Conservation (phyloP, 2,113 vertebrate species). For the Marmota flaviventris region DNA sequence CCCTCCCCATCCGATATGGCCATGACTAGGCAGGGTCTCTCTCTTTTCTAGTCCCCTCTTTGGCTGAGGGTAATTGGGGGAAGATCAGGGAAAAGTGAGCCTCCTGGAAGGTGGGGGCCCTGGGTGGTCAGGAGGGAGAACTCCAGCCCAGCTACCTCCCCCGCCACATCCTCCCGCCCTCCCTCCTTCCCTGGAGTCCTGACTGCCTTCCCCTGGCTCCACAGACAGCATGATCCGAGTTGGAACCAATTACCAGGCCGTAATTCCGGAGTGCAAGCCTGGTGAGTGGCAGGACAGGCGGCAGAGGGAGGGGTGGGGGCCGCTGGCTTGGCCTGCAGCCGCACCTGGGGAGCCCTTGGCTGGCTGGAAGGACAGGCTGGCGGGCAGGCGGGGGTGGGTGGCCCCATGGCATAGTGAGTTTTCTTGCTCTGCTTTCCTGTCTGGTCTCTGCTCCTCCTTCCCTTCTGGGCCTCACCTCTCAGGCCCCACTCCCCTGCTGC, state of each 20-base stretch:
- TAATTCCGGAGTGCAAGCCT: conserved; percentile 96
- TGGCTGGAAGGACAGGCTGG: conserved; percentile 30
- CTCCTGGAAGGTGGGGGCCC: conserved; percentile 35
- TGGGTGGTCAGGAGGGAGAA: conserved; percentile 68
- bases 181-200: conserved; percentile 60
- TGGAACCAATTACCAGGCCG: conserved; percentile 95
- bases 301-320: conserved; percentile 7
- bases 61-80: conserved; percentile 1
- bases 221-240: conserved; percentile 97
- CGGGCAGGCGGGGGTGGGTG: neutral
- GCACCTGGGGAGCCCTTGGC: conserved; percentile 75
- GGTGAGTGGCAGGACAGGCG: conserved; percentile 87
- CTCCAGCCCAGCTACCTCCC: conserved; percentile 63
- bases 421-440: conserved; percentile 72
- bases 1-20: neutral
- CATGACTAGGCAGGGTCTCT: conserved; percentile 49
- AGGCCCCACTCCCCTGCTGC: neutral
- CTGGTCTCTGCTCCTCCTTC: conserved; percentile 55
- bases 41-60: neutral
- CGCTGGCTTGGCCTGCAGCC: conserved; percentile 59
- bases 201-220: conserved; percentile 65
- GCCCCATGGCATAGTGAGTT: conserved; percentile 56
- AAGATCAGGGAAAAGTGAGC: conserved; percentile 57
- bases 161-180: conserved; percentile 43
- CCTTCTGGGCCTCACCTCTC: conserved; percentile 13